A percentile compares a stretch with the other conserved stretches of the same genome.
phyloP scores from a whole-genome alignment of 2,113 vertebrate species.

The Tetrax tetrax region DNA sequence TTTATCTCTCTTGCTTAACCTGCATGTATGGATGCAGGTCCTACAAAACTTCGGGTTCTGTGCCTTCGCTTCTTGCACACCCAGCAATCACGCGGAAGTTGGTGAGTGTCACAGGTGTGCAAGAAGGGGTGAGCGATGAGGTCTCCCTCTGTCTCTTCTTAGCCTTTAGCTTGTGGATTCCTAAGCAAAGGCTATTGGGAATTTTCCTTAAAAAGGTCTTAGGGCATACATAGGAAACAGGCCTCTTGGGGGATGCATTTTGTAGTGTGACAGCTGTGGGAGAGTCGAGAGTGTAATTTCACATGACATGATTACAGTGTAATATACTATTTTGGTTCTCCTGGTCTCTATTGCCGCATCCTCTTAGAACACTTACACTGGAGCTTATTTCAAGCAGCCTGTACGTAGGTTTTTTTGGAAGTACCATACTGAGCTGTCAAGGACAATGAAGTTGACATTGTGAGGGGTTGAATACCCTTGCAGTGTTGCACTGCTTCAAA shows the following conservation, averaged over 20 bases:
- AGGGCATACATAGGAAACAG: neutral
- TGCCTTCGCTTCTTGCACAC: neutral
- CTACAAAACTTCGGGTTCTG: neutral
- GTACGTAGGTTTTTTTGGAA: neutral
- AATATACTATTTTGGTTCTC: slow-evolving; percentile 49
- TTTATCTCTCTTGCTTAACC: neutral
- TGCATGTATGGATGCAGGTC: neutral
- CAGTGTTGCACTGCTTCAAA: neutral
- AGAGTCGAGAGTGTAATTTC: slow-evolving; percentile 12
- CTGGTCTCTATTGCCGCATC: neutral
- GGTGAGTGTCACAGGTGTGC: neutral
- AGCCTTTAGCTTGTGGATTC: neutral
- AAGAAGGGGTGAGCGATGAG: neutral
- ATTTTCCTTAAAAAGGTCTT: neutral
- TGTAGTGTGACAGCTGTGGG: slow-evolving; percentile 31
- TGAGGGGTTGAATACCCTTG: neutral
- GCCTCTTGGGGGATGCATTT: neutral
- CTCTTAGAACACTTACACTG: neutral
- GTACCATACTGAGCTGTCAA: neutral
- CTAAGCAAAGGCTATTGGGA: neutral
- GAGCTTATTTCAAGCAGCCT: neutral
- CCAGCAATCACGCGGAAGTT: neutral
- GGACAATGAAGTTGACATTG: neutral
- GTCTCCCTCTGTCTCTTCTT: neutral
- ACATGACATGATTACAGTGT: slow-evolving; percentile 1